Conservation (phyloP, 2,113 vertebrate species). For the Trematocara unimaculatum region DNA sequence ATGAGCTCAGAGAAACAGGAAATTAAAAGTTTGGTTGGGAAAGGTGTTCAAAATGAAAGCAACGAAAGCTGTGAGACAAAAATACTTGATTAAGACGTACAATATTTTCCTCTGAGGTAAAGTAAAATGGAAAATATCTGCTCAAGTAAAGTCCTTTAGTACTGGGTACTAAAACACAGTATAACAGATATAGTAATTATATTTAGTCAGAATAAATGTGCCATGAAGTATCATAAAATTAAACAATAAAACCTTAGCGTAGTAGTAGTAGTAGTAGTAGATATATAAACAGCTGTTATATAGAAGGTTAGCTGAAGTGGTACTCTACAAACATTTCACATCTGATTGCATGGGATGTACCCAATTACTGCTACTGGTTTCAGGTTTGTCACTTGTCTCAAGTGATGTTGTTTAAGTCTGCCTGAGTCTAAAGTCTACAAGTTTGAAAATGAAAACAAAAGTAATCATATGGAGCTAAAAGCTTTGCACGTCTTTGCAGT, state of each 20-base stretch:
- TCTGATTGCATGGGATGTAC: not conserved
- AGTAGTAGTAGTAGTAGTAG: not conserved
- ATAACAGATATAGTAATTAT: not conserved
- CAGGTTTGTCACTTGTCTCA: not conserved
- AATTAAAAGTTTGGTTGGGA: not conserved
- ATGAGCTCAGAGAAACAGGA: not conserved
- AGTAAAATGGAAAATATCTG: not conserved
- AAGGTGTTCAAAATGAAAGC: not conserved
- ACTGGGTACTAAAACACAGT: not conserved
- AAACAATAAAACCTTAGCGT: not conserved
- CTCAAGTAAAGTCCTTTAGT: not conserved
- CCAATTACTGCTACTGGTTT: not conserved
- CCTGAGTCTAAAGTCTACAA: not conserved
- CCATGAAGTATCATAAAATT: not conserved
- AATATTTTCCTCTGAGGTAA: not conserved
- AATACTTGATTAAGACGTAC: not conserved
- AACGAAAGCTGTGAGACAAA: not conserved
- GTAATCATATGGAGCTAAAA: not conserved
- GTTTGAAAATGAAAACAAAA: not conserved
- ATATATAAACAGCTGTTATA: not conserved
- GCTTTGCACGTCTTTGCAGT: not conserved
- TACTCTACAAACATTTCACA: not conserved
- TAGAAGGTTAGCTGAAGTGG: not conserved
- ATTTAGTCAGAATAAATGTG: not conserved
- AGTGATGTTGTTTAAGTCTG: not conserved